Conservation (phyloP, 92 coral and sea anemone species). For the Hydrozoanthus gracilis region DNA sequence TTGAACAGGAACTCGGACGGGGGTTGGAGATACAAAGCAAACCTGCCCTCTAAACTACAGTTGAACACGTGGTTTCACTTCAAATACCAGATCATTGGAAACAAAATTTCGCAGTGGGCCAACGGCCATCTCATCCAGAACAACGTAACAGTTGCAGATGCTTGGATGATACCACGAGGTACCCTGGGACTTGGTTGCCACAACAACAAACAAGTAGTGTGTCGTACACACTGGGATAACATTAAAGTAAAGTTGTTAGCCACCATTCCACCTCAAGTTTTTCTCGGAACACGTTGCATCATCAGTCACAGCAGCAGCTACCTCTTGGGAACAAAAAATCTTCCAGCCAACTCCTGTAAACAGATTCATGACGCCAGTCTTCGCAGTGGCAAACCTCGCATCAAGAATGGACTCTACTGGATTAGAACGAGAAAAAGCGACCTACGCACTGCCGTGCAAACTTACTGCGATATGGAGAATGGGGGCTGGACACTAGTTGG, state of each 20-base stretch:
- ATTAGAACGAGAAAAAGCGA: slow-evolving; percentile 59
- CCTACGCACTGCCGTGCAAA: slow-evolving; percentile 47
- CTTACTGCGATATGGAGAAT: slow-evolving; percentile 81
- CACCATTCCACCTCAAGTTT: slow-evolving; percentile 56
- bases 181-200: slow-evolving; percentile 83
- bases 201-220: slow-evolving; percentile 47
- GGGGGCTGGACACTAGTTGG: slow-evolving; percentile 98
- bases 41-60: slow-evolving; percentile 55
- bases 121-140: slow-evolving; percentile 64
- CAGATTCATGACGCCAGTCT: slow-evolving; percentile 75
- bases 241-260: slow-evolving; percentile 66
- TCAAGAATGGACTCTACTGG: slow-evolving; percentile 81
- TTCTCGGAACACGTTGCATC: slow-evolving; percentile 60
- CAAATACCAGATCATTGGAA: slow-evolving; percentile 67
- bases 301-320: slow-evolving; percentile 38
- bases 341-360: slow-evolving; percentile 84
- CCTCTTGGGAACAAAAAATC: slow-evolving; percentile 20
- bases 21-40: slow-evolving; percentile 58
- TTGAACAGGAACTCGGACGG: slow-evolving; percentile 68
- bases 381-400: slow-evolving; percentile 45
- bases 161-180: slow-evolving; percentile 76
- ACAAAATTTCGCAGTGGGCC: slow-evolving; percentile 77
- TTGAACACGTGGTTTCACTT: slow-evolving; percentile 73
- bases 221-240: slow-evolving; percentile 77
- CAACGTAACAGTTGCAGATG: slow-evolving; percentile 61